A percentile compares a stretch with the other conserved stretches of the same genome.
Conservation (phyloP, 2,113 vertebrate genomes). For the Athene cunicularia region DNA sequence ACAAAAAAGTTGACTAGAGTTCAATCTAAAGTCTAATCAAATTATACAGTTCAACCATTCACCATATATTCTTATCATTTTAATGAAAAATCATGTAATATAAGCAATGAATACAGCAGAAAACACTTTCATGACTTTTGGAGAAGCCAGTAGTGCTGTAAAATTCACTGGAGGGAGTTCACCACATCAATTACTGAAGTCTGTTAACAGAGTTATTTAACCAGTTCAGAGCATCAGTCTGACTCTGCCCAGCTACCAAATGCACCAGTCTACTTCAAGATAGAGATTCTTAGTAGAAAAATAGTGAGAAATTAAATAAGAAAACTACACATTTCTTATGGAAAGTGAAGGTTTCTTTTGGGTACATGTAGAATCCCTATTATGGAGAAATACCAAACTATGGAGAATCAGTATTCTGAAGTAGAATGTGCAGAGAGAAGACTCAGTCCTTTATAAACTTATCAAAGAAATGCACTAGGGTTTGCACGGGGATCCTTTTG, state of each 20-base stretch:
- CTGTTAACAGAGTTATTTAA: not conserved
- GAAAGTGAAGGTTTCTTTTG: not conserved
- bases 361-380: not conserved
- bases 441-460: slow-evolving; percentile 34
- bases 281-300: slow-evolving; percentile 7
- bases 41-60: not conserved
- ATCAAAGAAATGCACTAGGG: slow-evolving; percentile 93
- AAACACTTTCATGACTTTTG: not conserved
- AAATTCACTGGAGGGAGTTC: slow-evolving; percentile 9
- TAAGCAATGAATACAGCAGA: slow-evolving; percentile 26
- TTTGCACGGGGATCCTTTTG: slow-evolving; percentile 93
- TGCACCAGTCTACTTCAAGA: slow-evolving; percentile 49
- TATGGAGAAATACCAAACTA: slow-evolving; percentile 16
- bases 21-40: not conserved
- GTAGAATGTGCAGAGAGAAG: slow-evolving; percentile 14
- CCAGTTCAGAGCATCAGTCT: not conserved
- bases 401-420: slow-evolving; percentile 63
- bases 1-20: not conserved
- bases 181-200: not conserved
- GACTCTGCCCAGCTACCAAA: slow-evolving; percentile 31
- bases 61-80: not conserved
- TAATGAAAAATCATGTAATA: not conserved
- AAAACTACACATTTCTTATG: not conserved
- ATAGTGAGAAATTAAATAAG: slow-evolving; percentile 15
- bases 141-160: slow-evolving; percentile 49